A percentile compares a stretch with the other conserved stretches of the same genome.
Evolutionary conservation across 2,888 invertebrate genomes (phyloP).

Genomic region (Therioaphis trifolii): DNA sequence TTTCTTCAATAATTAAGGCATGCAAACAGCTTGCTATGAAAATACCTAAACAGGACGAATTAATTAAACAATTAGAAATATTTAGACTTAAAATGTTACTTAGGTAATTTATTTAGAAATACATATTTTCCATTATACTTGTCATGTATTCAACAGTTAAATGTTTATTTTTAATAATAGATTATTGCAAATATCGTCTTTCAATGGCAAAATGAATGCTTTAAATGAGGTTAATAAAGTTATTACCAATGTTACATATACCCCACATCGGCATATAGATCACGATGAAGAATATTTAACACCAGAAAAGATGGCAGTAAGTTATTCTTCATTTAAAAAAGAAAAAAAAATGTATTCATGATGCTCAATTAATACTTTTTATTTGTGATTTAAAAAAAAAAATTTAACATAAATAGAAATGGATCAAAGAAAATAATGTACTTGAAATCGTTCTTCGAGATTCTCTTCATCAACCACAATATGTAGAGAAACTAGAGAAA

Average conservation of each 20-base stretch:
- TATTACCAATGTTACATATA: constrained; percentile 89
- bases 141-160: not conserved
- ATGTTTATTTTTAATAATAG: constrained; percentile 69
- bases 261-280: constrained; percentile 82
- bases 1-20: constrained; percentile 93
- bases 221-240: constrained; percentile 98
- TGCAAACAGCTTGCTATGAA: constrained; percentile 89
- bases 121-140: not conserved
- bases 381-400: too few relatives aligned
- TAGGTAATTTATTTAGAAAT: constrained; percentile 67
- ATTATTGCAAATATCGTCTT: constrained; percentile 94
- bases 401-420: constrained; percentile 73
- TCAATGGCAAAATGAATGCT: constrained; percentile 99
- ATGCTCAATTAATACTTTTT: too few relatives aligned
- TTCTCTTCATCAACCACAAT: constrained; percentile 96
- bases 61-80: constrained; percentile 86
- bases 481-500: constrained; percentile 97
- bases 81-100: constrained; percentile 96
- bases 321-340: constrained; percentile 67
- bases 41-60: constrained; percentile 85
- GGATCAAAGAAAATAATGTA: constrained; percentile 96
- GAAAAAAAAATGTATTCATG: too few relatives aligned
- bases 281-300: constrained; percentile 92
- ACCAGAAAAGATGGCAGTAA: constrained; percentile 92
- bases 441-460: constrained; percentile 94